Conservation (phyloP, 1,140 invertebrate species). For the Nebria ingens region DNA sequence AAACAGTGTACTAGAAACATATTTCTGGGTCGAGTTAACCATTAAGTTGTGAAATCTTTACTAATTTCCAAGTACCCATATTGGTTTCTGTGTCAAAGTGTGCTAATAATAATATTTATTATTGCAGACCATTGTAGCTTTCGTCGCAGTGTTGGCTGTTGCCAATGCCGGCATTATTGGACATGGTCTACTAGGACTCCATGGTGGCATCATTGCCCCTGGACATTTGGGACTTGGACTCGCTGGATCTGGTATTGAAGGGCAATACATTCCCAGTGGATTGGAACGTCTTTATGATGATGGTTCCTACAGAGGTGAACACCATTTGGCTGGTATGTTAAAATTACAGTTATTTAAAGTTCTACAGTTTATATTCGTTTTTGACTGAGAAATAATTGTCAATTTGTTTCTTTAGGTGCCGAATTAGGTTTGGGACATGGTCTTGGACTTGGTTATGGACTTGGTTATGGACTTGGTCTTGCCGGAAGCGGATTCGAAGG, state of each 20-base stretch:
- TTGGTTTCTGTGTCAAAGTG: neutral
- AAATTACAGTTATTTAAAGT: too few relatives aligned
- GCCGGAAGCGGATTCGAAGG: constrained; percentile 10
- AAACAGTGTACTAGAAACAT: too few relatives aligned
- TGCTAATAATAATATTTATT: neutral
- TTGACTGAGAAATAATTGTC: too few relatives aligned
- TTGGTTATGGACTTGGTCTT: constrained; percentile 7
- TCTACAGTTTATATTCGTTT: too few relatives aligned
- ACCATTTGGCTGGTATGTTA: neutral
- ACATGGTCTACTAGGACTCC: neutral
- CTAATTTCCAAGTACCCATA: neutral
- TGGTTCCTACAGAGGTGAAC: constrained; percentile 27
- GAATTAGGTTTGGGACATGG: neutral
- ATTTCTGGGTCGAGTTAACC: too few relatives aligned
- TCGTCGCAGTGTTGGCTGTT: constrained; percentile 10
- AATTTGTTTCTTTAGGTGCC: too few relatives aligned
- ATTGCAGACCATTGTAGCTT: neutral
- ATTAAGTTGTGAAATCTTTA: too few relatives aligned
- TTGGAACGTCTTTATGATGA: constrained; percentile 29
- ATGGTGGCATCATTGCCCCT: neutral
- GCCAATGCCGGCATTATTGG: constrained; percentile 10
- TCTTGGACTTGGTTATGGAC: constrained; percentile 10
- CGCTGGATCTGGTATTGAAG: constrained; percentile 25
- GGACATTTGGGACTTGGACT: constrained; percentile 20
- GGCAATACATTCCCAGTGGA: constrained; percentile 26